These are phyloP conservation scores for Antheraea pernyi DNA, from an alignment of 1,140 invertebrate species.

Conservation along the genomic window DNA sequence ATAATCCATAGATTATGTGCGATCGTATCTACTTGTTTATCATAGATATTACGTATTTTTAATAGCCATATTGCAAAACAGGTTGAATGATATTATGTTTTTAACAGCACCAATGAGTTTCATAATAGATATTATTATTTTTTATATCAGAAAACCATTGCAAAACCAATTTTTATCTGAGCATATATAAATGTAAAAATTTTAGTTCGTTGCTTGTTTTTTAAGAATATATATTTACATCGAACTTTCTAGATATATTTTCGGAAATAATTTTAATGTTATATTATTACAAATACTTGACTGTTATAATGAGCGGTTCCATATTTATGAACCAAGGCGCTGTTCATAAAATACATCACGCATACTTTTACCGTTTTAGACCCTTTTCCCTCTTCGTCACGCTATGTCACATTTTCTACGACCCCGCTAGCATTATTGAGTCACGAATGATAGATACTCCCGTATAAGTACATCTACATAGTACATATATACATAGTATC, in stretches of 20 bases:
- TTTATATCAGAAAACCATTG: not conserved
- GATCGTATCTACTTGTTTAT: conserved; percentile 4
- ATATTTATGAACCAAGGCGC: no score
- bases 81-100: not conserved
- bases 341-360: no score
- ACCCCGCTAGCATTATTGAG: no score
- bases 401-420: no score
- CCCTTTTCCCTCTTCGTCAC: no score
- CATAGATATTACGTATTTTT: not conserved
- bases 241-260: not conserved
- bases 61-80: conserved; percentile 1
- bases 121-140: no score
- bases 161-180: not conserved
- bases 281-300: not conserved
- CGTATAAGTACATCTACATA: no score
- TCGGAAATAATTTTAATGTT: not conserved
- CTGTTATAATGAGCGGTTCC: no score
- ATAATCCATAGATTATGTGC: conserved; percentile 24
- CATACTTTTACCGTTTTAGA: no score
- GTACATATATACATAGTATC: no score
- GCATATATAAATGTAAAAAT: not conserved
- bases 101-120: not conserved
- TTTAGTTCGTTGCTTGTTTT: not conserved
- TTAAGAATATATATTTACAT: not conserved
- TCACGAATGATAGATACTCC: no score